Base-by-base conservation (phyloP, 2,113 vertebrate species). In the Syrrhaptes paradoxus region DNA sequence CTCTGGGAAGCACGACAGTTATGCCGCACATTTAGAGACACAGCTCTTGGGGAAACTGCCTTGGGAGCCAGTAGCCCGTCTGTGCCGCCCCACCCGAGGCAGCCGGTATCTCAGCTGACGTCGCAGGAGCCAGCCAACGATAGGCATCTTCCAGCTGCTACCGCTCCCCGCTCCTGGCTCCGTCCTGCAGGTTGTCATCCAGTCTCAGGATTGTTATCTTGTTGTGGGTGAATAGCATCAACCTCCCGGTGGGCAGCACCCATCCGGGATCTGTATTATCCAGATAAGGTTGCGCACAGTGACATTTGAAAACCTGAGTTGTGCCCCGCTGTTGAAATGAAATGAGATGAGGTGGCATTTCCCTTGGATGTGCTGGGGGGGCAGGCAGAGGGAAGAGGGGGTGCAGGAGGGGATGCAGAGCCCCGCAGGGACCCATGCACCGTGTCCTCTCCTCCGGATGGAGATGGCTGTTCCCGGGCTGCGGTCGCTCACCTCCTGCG, bases 21-120 rank as follows among this genome's bases (percentile, higher is more conserved):
- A 3, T 2, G 10, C 62, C 31, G 73, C 1, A 0, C 9, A 2
- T 70, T 51, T 28, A 6, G 0, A 61, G 68, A 6, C 34, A 11
- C 1, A 4, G 25, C 75, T 43, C 73, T 51, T 32, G 2, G 49
- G 54, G 68, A 41, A 57, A 18, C 36, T 25, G 5, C 75, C 38
- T 15, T 16, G 80, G 68, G 70, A 85, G 48, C 1, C 0, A 58
- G 82, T 5, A 46, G 51, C n/a, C 14, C 2, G 46, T 11, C 48
- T 45, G 68, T 13, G 25, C 73, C 2, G 4, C 76, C 51, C 58
- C 68, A 5, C 52, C 66, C 25, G 25, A 13, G 22, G 4, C 57
- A 20, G 2, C 29, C 51, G 58, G 5, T 13, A 15, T 22, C 84
- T 83, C 46, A 13, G 4, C 67, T 54, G 73, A 32, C 93, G 80